phyloP scores from a whole-genome alignment of 53 echinoderm and acorn worm species.

The Crossaster papposus region DNA sequence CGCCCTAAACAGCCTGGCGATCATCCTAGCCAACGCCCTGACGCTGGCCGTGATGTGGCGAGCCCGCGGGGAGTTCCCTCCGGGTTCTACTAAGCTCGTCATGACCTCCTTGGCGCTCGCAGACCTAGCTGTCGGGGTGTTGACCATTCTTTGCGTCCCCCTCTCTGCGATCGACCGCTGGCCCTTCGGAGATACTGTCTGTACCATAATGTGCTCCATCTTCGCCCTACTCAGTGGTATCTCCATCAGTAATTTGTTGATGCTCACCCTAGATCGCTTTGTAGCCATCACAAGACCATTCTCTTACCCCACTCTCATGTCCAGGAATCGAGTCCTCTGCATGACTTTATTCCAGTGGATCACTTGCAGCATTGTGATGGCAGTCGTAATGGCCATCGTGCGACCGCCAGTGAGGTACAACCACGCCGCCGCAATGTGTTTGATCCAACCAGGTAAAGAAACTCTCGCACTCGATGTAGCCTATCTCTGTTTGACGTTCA shows the following conservation, averaged over 20 bases:
- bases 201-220: conserved; percentile 10
- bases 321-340: neutral
- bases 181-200: neutral
- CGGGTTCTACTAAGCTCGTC: conserved; percentile 16
- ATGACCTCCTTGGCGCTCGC: conserved; percentile 19
- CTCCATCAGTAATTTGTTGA: neutral
- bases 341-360: conserved; percentile 17
- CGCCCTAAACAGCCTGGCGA: neutral
- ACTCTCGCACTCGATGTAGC: neutral
- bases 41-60: conserved; percentile 34
- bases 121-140: conserved; percentile 4
- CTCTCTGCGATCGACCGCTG: conserved; percentile 26
- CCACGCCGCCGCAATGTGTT: conserved; percentile 20
- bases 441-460: neutral
- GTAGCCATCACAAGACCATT: conserved; percentile 38
- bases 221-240: neutral
- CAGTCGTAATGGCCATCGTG: conserved; percentile 1
- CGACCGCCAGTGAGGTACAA: neutral
- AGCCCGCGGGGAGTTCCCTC: conserved; percentile 27
- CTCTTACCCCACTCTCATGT: conserved; percentile 25
- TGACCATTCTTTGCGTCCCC: conserved; percentile 7
- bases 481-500: conserved; percentile 12
- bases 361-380: neutral
- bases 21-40: conserved; percentile 10
- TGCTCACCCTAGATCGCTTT: conserved; percentile 22